Evolutionary conservation across 2,797 vertebrate genomes (phyloP).

Genomic region (Cirrhinus molitorella): DNA sequence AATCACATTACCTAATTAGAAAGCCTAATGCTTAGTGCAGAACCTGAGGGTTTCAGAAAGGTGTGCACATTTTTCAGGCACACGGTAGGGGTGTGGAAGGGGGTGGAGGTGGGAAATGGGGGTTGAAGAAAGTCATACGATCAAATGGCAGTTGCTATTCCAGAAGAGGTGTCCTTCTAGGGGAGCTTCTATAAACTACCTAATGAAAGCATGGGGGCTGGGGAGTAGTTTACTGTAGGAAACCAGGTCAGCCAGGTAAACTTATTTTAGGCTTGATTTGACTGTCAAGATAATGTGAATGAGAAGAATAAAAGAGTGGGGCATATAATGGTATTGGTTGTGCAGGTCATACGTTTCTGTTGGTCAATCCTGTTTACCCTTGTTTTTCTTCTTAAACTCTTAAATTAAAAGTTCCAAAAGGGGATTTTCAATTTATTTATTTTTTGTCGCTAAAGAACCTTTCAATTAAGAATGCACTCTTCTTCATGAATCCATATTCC

Average conservation of each 20-base stretch:
- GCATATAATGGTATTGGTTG: neutral
- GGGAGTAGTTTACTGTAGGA: neutral
- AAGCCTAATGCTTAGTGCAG: neutral
- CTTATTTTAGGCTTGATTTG: neutral
- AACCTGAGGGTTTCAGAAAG: slow-evolving; percentile 26
- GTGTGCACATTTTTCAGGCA: slow-evolving; percentile 23
- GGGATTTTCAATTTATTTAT: neutral
- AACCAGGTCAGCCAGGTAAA: slow-evolving; percentile 51
- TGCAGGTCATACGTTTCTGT: neutral
- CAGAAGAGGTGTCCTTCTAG: slow-evolving; percentile 66
- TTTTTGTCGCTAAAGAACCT: too few species aligned
- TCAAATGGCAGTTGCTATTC: slow-evolving; percentile 66
- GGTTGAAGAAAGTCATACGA: slow-evolving; percentile 48
- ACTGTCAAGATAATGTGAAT: too few species aligned
- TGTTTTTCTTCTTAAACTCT: neutral
- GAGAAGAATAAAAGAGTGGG: too few species aligned
- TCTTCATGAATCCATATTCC: neutral
- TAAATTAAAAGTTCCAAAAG: neutral
- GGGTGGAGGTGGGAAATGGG: slow-evolving; percentile 20
- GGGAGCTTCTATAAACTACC: slow-evolving; percentile 67
- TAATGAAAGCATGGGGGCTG: slow-evolving; percentile 25
- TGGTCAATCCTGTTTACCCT: neutral
- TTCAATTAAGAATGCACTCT: neutral
- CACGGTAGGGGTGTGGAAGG: neutral
- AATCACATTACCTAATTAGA: too few species aligned